Evolutionary conservation across 2,888 invertebrate species (phyloP).

Genomic region (Nysson spinosus): DNA sequence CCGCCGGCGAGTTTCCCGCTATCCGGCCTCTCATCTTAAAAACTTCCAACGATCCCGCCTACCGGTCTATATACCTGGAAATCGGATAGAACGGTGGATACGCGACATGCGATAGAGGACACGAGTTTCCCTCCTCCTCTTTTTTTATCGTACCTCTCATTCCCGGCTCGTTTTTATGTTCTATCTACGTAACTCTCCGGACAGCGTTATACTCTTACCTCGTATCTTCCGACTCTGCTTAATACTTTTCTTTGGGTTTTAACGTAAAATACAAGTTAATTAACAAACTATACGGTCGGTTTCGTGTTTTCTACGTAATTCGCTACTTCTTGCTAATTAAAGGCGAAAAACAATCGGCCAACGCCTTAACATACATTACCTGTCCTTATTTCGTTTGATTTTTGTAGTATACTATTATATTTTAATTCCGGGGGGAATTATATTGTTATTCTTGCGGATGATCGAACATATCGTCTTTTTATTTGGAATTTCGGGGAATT

Average conservation of each 20-base stretch:
- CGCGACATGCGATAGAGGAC: slow-evolving; percentile 33
- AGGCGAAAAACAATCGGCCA: too few species aligned
- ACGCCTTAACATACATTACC: too few species aligned
- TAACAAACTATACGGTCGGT: too few species aligned
- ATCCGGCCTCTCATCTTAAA: slow-evolving; percentile 52
- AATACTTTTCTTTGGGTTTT: slow-evolving; percentile 26
- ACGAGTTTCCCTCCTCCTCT: not conserved
- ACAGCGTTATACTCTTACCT: not conserved
- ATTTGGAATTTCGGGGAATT: too few species aligned
- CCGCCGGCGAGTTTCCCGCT: slow-evolving; percentile 17
- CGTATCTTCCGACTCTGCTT: not conserved
- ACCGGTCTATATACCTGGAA: slow-evolving; percentile 46
- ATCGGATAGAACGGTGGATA: slow-evolving; percentile 40
- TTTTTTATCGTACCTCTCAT: slow-evolving; percentile 41
- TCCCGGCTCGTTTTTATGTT: slow-evolving; percentile 22
- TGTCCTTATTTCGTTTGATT: too few species aligned
- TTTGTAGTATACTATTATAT: too few species aligned
- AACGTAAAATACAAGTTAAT: too few species aligned
- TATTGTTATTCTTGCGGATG: too few species aligned
- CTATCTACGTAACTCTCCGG: slow-evolving; percentile 16
- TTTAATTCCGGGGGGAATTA: too few species aligned
- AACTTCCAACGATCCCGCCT: slow-evolving; percentile 24
- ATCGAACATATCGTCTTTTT: too few species aligned
- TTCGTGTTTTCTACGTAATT: too few species aligned
- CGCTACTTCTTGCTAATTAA: too few species aligned